Evolutionary conservation across 1,140 invertebrate species (phyloP).

Genomic region (Drosophila watanabei): DNA sequence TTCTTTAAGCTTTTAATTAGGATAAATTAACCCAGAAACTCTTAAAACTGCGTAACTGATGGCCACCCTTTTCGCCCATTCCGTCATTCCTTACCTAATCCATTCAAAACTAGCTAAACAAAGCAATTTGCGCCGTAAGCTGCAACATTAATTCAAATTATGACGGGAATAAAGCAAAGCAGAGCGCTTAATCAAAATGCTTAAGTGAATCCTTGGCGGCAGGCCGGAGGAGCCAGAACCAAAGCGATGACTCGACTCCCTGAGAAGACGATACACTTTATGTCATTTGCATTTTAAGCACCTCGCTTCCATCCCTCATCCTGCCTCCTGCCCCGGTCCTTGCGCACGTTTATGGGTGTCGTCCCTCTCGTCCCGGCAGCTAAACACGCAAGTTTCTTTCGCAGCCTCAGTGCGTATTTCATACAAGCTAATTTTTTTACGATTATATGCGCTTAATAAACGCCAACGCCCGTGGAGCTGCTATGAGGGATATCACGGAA

Average conservation of each 20-base stretch:
- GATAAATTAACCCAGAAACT: constrained; percentile 9
- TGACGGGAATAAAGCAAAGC: constrained; percentile 41
- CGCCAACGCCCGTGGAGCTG: constrained; percentile 54
- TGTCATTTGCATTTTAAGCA: constrained; percentile 57
- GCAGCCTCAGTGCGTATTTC: constrained; percentile 45
- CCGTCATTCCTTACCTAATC: constrained; percentile 23
- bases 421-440: constrained; percentile 74
- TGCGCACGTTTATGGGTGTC: background rate
- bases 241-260: constrained; percentile 33
- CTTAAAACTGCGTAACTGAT: constrained; percentile 2
- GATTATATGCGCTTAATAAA: constrained; percentile 72
- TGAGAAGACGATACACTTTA: constrained; percentile 35
- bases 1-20: constrained; percentile 4
- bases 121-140: constrained; percentile 44
- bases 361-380: background rate
- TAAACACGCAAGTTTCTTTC: constrained; percentile 22
- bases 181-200: constrained; percentile 50
- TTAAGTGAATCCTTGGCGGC: constrained; percentile 46
- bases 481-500: constrained; percentile 45
- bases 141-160: constrained; percentile 50
- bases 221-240: constrained; percentile 7
- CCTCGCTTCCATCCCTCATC: background rate
- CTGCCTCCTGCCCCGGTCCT: background rate
- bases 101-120: constrained; percentile 46
- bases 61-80: constrained; percentile 1